phyloP scores from a whole-genome alignment of 2,113 vertebrate genomes.

The Hepsetus odoe region DNA sequence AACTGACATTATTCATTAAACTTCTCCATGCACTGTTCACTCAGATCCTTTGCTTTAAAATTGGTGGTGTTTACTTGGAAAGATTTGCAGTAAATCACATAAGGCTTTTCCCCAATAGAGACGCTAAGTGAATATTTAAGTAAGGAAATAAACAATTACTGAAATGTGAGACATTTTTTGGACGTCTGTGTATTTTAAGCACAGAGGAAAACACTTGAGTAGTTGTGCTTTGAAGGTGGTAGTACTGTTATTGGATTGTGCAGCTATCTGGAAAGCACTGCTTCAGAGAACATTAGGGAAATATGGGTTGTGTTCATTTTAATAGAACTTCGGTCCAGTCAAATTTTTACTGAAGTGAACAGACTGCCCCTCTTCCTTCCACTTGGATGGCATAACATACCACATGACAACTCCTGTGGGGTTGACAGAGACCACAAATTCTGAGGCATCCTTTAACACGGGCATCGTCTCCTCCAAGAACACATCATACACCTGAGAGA shows the following conservation, averaged over 20 bases:
- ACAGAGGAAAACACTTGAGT: not conserved
- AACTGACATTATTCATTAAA: too few relatives aligned
- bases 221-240: too few relatives aligned
- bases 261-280: not conserved
- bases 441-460: constrained; percentile 69
- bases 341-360: not conserved
- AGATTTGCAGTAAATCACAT: not conserved
- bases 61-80: not conserved
- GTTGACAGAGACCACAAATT: constrained; percentile 84
- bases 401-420: constrained; percentile 94
- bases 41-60: not conserved
- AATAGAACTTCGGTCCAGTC: not conserved
- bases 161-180: not conserved
- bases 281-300: not conserved
- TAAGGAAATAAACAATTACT: not conserved
- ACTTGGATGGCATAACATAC: constrained; percentile 77
- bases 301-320: not conserved
- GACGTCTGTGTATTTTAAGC: not conserved
- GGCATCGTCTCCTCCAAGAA: constrained; percentile 71
- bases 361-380: constrained; percentile 27
- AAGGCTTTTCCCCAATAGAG: not conserved
- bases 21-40: too few relatives aligned
- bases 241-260: not conserved
- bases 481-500: constrained; percentile 74
- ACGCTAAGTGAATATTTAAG: too few relatives aligned